A percentile compares a stretch with the other conserved stretches of the same genome.
These are phyloP conservation scores for Vireo altiloquus DNA, from an alignment of 2,113 vertebrate species.

Conservation along the genomic window DNA sequence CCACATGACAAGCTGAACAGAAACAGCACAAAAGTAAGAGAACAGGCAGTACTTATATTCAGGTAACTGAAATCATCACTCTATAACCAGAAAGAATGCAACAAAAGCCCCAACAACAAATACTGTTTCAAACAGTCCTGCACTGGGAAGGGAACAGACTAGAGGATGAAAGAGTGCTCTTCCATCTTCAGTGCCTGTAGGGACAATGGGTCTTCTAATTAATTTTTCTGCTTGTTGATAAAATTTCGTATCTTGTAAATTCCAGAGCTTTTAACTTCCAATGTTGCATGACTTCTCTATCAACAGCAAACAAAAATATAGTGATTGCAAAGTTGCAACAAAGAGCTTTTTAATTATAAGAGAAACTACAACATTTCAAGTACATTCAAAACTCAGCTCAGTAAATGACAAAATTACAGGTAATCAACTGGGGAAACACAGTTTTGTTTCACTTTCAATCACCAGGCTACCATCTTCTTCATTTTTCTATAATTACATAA, in stretches of 20 bases:
- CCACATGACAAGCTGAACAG: constrained; percentile 57
- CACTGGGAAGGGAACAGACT: background rate
- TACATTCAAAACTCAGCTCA: background rate
- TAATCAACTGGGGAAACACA: background rate
- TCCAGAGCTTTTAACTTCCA: background rate
- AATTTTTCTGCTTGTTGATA: background rate
- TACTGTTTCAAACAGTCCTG: background rate
- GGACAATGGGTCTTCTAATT: background rate
- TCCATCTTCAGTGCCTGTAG: background rate
- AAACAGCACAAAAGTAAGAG: constrained; percentile 63
- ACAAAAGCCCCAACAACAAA: background rate
- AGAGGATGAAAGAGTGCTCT: background rate
- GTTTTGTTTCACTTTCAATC: background rate
- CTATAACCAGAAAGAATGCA: constrained; percentile 21
- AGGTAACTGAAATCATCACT: constrained; percentile 46
- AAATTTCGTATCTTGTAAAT: background rate
- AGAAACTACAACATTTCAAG: background rate
- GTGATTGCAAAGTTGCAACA: background rate
- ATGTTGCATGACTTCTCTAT: background rate
- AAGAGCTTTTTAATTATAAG: background rate
- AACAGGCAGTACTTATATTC: constrained; percentile 64
- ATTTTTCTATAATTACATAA: background rate
- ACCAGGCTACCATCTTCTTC: background rate
- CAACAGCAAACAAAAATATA: background rate
- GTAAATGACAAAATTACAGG: background rate